Base-by-base conservation (phyloP, 2,797 vertebrate species). In the Poeciliopsis infans region DNA sequence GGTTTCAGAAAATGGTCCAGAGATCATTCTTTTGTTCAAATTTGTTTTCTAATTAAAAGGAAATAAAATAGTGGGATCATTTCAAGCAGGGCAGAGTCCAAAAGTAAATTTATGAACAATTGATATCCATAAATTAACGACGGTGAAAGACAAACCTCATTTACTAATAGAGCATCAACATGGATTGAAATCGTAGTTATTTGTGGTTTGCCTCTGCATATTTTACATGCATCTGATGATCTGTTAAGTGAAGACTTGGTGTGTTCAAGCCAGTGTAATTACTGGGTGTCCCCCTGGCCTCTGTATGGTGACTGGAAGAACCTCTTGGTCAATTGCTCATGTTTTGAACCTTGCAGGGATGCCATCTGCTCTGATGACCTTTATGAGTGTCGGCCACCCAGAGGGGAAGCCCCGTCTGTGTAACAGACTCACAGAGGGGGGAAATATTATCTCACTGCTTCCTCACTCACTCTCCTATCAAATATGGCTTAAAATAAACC, bases 341-440 rank as follows among this genome's bases (percentile, higher is more conserved):
- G 82, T 80, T 85, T 77, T 74, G 78, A 78, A 85, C 77, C 83
- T 85, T 84, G 80, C 82, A 83, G 88, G 73, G 79, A 86, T 70
- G 72, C 88, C 88, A 90, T 92, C 92, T 93, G 91, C 74, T 79
- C 82, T 51, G 57, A 90, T 86, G 87, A 92, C 92, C 93, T 93
- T 90, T 87, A 72, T 83, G 75, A 85, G 78, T 57, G 51, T 55
- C 66, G 59, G 84, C 79, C 82, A 88, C 79, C 88, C 76, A 72
- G 76, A 88, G 84, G 88, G 87, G 73, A 90, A 91, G 74, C 86
- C 86, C 88, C 82, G 74, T 51, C 74, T 81, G 80, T 87, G 79
- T 71, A 79, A 81, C 66, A 75, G 82, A 72, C 73, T 78, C n/a
- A 59, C 66, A 73, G 78, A 73, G 45, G 49, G 16, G 13, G 13